These are phyloP conservation scores for Daktulosphaira vitifoliae DNA, from an alignment of 1,140 invertebrate species.

Conservation along the genomic window DNA sequence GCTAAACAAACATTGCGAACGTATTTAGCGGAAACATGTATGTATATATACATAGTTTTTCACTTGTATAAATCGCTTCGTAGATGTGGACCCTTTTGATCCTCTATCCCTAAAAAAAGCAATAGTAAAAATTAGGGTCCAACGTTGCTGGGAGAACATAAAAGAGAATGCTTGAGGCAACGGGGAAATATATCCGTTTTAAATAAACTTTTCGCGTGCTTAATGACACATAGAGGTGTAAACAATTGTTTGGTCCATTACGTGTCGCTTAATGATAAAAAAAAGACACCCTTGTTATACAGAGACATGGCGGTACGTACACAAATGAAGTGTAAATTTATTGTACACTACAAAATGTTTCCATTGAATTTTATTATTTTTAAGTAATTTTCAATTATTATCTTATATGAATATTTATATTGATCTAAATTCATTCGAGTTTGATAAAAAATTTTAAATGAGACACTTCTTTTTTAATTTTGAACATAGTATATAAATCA, in stretches of 20 bases:
- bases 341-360: no score
- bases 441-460: no score
- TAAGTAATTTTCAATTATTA: no score
- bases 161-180: constrained; percentile 9
- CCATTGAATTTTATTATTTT: no score
- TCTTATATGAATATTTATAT: no score
- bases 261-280: constrained; percentile 7
- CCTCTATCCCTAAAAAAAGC: constrained; percentile 22
- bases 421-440: no score
- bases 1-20: constrained; percentile 30
- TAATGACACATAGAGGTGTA: constrained; percentile 33
- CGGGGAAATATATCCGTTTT: constrained; percentile 28
- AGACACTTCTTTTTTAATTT: no score
- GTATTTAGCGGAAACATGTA: constrained; percentile 26
- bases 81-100: constrained; percentile 10
- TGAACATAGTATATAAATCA: no score
- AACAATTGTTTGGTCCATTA: constrained; percentile 32
- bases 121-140: constrained; percentile 33
- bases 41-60: constrained; percentile 2
- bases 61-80: constrained; percentile 25
- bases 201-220: constrained; percentile 32
- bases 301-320: no score
- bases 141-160: constrained; percentile 4
- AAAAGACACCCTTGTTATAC: constrained; percentile 7
- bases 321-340: no score